Evolutionary conservation across 2,797 vertebrate species (phyloP).

Genomic region (Vespertilio murinus): DNA sequence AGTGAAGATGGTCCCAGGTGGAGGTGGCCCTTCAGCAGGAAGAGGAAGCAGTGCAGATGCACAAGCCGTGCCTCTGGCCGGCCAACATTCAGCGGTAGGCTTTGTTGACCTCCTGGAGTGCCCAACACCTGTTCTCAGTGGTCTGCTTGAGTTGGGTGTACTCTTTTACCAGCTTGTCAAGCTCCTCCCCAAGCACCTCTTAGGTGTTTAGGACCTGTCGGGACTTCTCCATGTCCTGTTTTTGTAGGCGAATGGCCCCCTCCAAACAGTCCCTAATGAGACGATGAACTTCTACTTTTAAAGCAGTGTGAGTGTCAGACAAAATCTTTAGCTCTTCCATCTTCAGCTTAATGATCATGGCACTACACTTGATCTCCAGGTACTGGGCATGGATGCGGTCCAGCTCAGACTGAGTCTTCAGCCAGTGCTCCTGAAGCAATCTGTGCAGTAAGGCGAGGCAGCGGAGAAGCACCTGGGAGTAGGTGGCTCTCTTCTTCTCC

Average conservation of each 20-base stretch:
- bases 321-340: conserved; percentile 89
- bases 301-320: conserved; percentile 88
- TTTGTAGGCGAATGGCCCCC: conserved; percentile 80
- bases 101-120: conserved; percentile 87
- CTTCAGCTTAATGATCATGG: conserved; percentile 90
- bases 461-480: conserved; percentile 86
- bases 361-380: conserved; percentile 90
- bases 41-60: too few relatives aligned
- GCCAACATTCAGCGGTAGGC: background rate
- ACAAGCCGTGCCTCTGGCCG: background rate
- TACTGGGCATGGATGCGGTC: conserved; percentile 90
- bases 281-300: conserved; percentile 88
- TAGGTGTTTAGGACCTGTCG: conserved; percentile 87
- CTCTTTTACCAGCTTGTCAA: conserved; percentile 89
- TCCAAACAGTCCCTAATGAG: conserved; percentile 89
- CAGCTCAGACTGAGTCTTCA: conserved; percentile 88
- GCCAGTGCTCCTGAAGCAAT: conserved; percentile 88
- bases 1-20: background rate
- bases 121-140: conserved; percentile 89
- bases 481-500: conserved; percentile 84
- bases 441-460: conserved; percentile 88
- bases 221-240: conserved; percentile 84
- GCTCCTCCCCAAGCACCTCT: conserved; percentile 90
- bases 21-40: background rate
- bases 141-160: conserved; percentile 87